Evolutionary conservation across 2,113 vertebrate genomes (phyloP).

Genomic region (Heterotilapia buettikoferi): DNA sequence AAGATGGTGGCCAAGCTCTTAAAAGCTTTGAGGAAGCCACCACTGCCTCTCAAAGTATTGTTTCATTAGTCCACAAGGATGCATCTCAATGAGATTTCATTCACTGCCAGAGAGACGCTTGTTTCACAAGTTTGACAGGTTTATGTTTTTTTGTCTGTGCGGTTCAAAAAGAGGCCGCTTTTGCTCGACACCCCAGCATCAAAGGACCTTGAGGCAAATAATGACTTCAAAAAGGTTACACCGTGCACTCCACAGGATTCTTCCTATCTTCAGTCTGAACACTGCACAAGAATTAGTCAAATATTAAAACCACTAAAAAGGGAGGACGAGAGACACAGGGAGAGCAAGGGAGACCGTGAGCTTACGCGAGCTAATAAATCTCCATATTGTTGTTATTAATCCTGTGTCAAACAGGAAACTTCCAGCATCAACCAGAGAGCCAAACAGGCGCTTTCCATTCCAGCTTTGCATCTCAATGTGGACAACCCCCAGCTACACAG

Average conservation of each 20-base stretch:
- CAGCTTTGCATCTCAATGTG: conserved; percentile 62
- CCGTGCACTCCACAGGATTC: neutral
- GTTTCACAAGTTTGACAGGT: neutral
- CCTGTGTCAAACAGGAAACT: conserved; percentile 62
- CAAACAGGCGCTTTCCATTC: conserved; percentile 7
- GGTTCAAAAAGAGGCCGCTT: neutral
- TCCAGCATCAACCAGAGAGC: conserved; percentile 14
- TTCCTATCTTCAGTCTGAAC: neutral
- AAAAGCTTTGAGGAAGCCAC: conserved; percentile 33
- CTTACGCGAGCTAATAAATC: conserved; percentile 46
- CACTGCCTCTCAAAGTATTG: neutral
- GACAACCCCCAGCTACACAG: neutral
- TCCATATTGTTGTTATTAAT: conserved; percentile 66
- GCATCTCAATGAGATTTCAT: conserved; percentile 9
- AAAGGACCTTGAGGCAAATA: conserved; percentile 8
- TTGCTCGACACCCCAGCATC: neutral
- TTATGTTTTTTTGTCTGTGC: neutral
- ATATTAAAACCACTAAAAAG: conserved; percentile 12
- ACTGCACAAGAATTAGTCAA: conserved; percentile 10
- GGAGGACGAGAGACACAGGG: neutral
- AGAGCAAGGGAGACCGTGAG: conserved; percentile 4
- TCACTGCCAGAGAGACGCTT: neutral
- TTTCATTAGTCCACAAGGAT: conserved; percentile 1
- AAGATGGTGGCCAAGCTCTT: conserved; percentile 15
- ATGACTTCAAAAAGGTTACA: conserved; percentile 25